Base-by-base conservation (phyloP, 2,888 invertebrate species). In the Boloria euphrosyne region DNA sequence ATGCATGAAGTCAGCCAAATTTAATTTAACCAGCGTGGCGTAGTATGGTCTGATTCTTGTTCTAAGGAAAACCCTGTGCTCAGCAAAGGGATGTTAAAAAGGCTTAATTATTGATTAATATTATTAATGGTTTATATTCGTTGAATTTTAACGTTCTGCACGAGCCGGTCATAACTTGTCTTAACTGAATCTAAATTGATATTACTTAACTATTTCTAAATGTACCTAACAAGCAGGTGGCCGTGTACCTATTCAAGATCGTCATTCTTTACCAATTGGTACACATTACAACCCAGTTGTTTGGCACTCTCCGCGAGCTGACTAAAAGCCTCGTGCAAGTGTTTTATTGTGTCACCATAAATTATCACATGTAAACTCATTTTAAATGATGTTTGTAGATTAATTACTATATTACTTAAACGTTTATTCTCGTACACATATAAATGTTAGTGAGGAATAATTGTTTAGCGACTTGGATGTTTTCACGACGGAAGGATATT, bases 401-500 rank as follows among this genome's bases (percentile, higher is more conserved):
- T 16, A 10, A 38, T 38, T 38, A 31, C 31, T 7, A 31, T 31
- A 31, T 31, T 38, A 53, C 31, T 16, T 10, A 53, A 53, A 13
- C 38, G 13, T 38, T 54, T 54, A 54, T 38, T 38, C 38, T 16
- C 13, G 5, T 43, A 43, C 27, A 53, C 13, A 38, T 10, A 43
- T 54, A 17, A 54, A 55, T 18, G 13, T 54, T 62, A 54, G 55
- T 62, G 47, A 67, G 54, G 7, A 38, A 38, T 38, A 38, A 10
- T 38, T 38, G 31, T 63, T 63, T 54, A 38, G 58, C 5, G 52
- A 46, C 47, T 58, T 63, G 43, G n/a, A n/a, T 16, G 46, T 63
- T 58, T 49, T 10, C 38, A 31, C 10, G 52, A 44, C 38, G 66
- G 59, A 62, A 63, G 66, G 62, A 59, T 59, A 62, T 38, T 43